Evolutionary conservation across 1,140 invertebrate species (phyloP), one percentile per base, ranked within the genome.

Genomic region (Dolichoris vasculosae): DNA sequence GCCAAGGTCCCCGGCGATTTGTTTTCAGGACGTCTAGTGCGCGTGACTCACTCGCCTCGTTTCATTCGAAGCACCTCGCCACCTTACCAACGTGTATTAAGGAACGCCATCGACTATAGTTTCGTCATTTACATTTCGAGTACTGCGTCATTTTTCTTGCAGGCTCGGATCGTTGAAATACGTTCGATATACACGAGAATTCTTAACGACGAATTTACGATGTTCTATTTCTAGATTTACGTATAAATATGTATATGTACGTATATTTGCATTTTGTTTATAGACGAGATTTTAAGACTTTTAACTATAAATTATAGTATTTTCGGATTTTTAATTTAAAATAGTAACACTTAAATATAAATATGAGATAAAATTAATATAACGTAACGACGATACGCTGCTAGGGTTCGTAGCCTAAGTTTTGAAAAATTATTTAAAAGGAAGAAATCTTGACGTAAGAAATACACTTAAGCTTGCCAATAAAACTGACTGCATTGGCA

Each of bases 81-180:
- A 23, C 15, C 35, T 51, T 11, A 11, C 4, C 76, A 17, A 38
- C 76, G 48, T 48, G 77, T 59, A 43, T 32, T 69, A 71, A 26
- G 55, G 40, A n/a, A 30, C 26, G 11, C 32, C n/a, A 43, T 80
- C 38, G 8, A 9, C 64, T 35, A 55, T n/a, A 55, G 40, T 78
- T 77, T 84, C 73, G 82, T 84, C 82, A 84, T 78, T 84, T 78
- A 71, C 82, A 77, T 84, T 84, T 84, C 38, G 59, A 63, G 69
- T 46, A 59, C 67, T 76, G 82, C 82, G 82, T 76, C 55, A 83
- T 76, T 83, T 83, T 83, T 83, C 46, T 38, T 20, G 26, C 40
- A 43, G 32, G 38, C 6, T 15, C 67, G 7, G 3, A 3, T 4
- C 15, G 35, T 30, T 32, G 30, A 64, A 64, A 13, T 38, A 69